Percentiles rank a stretch among this genome's conserved stretches.
Conservation (phyloP, 2,797 vertebrate species). For the Jordanella pulchra region DNA sequence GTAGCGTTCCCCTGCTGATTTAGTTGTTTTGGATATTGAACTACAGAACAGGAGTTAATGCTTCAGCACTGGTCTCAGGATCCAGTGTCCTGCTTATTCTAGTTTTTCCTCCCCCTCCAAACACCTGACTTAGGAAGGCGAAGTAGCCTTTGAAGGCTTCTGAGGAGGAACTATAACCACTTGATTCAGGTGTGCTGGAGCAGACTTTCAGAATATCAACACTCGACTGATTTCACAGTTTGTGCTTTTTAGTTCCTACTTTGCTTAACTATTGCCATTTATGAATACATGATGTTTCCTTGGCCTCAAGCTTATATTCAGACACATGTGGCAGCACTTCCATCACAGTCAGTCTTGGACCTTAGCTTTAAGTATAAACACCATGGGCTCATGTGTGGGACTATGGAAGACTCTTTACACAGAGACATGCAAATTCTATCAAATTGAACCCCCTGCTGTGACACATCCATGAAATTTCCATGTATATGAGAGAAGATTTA, state of each 20-base stretch:
- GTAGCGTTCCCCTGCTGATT: not conserved
- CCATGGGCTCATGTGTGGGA: slow-evolving; percentile 24
- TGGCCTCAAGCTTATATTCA: not conserved
- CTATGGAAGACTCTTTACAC: slow-evolving; percentile 35
- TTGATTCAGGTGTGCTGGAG: no score
- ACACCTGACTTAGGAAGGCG: no score
- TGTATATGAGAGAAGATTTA: slow-evolving; percentile 37
- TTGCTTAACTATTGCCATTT: not conserved
- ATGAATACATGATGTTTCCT: not conserved
- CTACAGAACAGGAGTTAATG: no score
- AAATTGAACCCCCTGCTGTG: slow-evolving; percentile 35
- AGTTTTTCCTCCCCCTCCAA: no score
- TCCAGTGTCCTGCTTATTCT: no score
- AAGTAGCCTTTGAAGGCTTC: no score
- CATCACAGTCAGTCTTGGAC: slow-evolving; percentile 10
- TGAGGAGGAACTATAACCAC: no score
- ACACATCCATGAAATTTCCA: slow-evolving; percentile 27
- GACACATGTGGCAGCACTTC: slow-evolving; percentile 11
- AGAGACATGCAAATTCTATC: slow-evolving; percentile 43
- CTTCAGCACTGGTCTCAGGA: no score
- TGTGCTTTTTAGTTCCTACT: slow-evolving; percentile 7
- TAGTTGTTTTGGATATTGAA: not conserved
- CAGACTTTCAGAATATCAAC: not conserved
- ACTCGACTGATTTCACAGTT: not conserved
- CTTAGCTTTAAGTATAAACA: slow-evolving; percentile 24